Conservation (phyloP, 2,797 vertebrate genomes). For the Nasua narica region DNA sequence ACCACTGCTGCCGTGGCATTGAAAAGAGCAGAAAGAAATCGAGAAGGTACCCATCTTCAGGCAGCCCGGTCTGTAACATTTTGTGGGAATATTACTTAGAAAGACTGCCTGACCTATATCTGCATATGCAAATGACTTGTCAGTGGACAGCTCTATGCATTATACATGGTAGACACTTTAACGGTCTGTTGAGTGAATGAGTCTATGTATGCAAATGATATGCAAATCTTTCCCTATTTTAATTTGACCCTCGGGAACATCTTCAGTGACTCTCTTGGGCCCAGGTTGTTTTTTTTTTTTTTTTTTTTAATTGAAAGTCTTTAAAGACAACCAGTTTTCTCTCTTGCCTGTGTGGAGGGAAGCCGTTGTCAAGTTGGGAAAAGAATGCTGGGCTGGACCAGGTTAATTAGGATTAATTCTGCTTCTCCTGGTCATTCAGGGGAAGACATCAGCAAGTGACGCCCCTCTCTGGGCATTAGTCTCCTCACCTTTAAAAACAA, state of each 20-base stretch:
- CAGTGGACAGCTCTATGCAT: slow-evolving; percentile 58
- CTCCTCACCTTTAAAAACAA: not conserved
- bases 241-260: slow-evolving; percentile 67
- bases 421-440: not conserved
- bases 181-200: slow-evolving; percentile 59
- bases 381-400: not conserved
- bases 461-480: not conserved
- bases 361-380: not conserved
- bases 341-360: not conserved
- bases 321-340: slow-evolving; percentile 11
- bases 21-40: slow-evolving; percentile 23
- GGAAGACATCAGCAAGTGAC: not conserved
- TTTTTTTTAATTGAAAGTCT: slow-evolving; percentile 65
- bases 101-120: slow-evolving; percentile 26
- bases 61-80: slow-evolving; percentile 18
- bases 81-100: slow-evolving; percentile 32
- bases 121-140: slow-evolving; percentile 50
- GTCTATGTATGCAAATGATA: slow-evolving; percentile 50
- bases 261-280: slow-evolving; percentile 35
- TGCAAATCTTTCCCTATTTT: slow-evolving; percentile 49
- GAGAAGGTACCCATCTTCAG: not conserved
- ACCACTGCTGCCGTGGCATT: not conserved
- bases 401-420: not conserved
- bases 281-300: slow-evolving; percentile 41
- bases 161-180: slow-evolving; percentile 61